Evolutionary conservation across 2,797 vertebrate genomes (phyloP), one percentile per base, ranked within the genome.

Genomic region (Botia almorhae): DNA sequence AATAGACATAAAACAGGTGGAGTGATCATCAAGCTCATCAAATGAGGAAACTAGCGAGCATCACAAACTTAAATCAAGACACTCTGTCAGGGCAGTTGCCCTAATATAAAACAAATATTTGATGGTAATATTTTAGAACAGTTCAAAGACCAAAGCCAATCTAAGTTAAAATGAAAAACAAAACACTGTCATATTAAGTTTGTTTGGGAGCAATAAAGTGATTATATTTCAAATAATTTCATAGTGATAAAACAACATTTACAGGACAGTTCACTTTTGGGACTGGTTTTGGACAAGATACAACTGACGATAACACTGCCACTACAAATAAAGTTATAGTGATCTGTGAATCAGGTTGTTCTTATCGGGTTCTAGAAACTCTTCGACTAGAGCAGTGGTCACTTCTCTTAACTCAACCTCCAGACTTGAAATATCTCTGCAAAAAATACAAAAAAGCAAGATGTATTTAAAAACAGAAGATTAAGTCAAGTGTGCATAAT

Each of bases 361-460:
- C 91, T 92, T 96, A 69, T 93, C 95, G 0, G 97, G 97, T 68
- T 99, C 93, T 11, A 99, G 94, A 85, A 96, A 98, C 83, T 97
- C 88, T 29, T 94, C 93, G 55, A 98, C 89, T 74, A 99, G 84
- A 71, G 93, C 91, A 0, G 87, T 87, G 0, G 96, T 94, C 48
- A 96, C 92, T 74, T 90, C 93, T 84, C 74, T 81, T 2, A 98
- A 90, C 85, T 97, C 95, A 50, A 93, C 94, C 87, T 96, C 93
- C 88, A 99, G 88, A 48, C 87, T 8, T 0, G 82, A 81, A 12
- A 86, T 89, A 63, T 97, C 94, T 50, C 98, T 98, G 87, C 26
- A 86, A 86, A 72, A 46, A 2, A 11, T 33, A 78, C 55, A 33
- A 53, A 65, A 51, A 11, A 74, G 46, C 13, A 17, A 26, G 36